A percentile compares a stretch with the other conserved stretches of the same genome.
Conservation (phyloP, 1,140 invertebrate species). For the Drosophila kurseongensis region DNA sequence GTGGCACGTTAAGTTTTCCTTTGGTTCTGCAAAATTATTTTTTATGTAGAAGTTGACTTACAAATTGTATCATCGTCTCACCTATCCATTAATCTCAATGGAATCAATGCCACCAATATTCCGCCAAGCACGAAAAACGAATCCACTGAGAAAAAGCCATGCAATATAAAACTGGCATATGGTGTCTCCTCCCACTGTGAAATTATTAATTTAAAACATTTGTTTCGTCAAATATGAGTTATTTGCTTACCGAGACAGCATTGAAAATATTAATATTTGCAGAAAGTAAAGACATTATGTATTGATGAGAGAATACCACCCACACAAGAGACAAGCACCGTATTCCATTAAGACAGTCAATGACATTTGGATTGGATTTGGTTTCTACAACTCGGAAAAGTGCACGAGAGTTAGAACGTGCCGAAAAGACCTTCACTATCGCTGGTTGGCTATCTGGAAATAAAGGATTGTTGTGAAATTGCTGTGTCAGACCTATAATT, state of each 20-base stretch:
- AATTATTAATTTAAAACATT: background rate
- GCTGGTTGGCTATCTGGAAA: conserved; percentile 35
- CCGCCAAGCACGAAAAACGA: conserved; percentile 89
- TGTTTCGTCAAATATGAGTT: background rate
- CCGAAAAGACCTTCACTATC: conserved; percentile 48
- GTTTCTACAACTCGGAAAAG: conserved; percentile 39
- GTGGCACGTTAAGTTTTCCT: conserved; percentile 55
- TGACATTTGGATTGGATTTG: conserved; percentile 54
- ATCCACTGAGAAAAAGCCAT: conserved; percentile 88
- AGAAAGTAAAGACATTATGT: conserved; percentile 42
- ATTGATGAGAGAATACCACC: conserved; percentile 87
- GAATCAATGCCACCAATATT: conserved; percentile 87
- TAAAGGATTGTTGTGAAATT: background rate
- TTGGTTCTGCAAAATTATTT: conserved; percentile 19
- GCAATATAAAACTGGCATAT: conserved; percentile 86
- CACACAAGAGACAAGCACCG: conserved; percentile 87
- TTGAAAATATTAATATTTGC: conserved; percentile 61
- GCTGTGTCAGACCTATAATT: background rate
- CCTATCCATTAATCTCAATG: conserved; percentile 87
- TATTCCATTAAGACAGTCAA: conserved; percentile 86
- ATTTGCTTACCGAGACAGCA: conserved; percentile 5
- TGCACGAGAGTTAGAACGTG: conserved; percentile 39
- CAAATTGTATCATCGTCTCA: conserved; percentile 37
- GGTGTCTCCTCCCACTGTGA: conserved; percentile 75
- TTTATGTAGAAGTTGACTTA: too few species aligned